Conservation (phyloP, 2,113 vertebrate species). For the Lagopus leucura region DNA sequence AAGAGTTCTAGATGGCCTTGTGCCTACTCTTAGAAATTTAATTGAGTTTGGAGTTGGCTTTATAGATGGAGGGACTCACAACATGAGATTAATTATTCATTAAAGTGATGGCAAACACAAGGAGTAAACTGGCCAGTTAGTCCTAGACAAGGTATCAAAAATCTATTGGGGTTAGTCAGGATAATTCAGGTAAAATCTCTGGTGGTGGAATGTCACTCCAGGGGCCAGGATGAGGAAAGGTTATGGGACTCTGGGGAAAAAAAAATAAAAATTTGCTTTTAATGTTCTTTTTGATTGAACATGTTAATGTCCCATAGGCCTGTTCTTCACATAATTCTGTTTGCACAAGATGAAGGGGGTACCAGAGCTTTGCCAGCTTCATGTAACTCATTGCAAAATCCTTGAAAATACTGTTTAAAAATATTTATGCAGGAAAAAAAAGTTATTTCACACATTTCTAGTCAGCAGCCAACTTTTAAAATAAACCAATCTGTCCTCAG, state of each 20-base stretch:
- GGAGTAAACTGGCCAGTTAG: neutral
- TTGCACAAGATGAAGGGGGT: slow-evolving; percentile 44
- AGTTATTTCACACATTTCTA: slow-evolving; percentile 61
- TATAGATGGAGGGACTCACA: neutral
- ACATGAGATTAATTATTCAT: slow-evolving; percentile 38
- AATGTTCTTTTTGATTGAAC: slow-evolving; percentile 13
- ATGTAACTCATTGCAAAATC: slow-evolving; percentile 57
- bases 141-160: neutral
- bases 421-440: slow-evolving; percentile 61
- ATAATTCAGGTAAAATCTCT: slow-evolving; percentile 23
- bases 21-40: slow-evolving; percentile 56
- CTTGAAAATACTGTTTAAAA: slow-evolving; percentile 64
- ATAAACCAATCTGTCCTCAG: slow-evolving; percentile 61
- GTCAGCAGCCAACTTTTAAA: slow-evolving; percentile 63
- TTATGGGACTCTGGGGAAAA: neutral
- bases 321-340: slow-evolving; percentile 53
- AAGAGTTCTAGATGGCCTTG: slow-evolving; percentile 56
- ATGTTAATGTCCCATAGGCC: slow-evolving; percentile 3
- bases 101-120: slow-evolving; percentile 35
- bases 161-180: neutral
- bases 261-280: neutral
- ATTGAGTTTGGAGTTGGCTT: slow-evolving; percentile 61
- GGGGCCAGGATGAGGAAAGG: neutral
- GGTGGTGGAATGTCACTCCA: neutral
- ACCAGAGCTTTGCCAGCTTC: slow-evolving; percentile 32